Evolutionary conservation across 2,888 invertebrate genomes (phyloP).

Genomic region (Lasioglossum lativentre): DNA sequence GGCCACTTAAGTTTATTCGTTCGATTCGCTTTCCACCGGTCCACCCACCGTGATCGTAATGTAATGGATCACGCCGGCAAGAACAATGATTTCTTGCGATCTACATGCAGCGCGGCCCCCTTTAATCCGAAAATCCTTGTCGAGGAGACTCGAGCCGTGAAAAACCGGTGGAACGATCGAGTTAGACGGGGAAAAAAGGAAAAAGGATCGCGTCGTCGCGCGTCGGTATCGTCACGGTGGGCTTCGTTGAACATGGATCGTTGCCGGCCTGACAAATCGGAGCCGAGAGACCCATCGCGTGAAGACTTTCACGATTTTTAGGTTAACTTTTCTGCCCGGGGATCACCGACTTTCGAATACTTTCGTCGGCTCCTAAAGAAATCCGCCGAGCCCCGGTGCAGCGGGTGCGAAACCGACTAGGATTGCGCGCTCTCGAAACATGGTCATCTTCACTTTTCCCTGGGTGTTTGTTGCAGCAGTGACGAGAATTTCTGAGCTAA

Average conservation of each 20-base stretch:
- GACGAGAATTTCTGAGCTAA: background rate
- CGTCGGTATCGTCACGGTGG: background rate
- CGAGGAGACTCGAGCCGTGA: background rate
- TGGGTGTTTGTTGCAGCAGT: background rate
- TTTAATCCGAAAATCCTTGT: background rate
- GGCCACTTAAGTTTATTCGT: conserved; percentile 27
- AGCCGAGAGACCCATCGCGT: background rate
- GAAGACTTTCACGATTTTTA: conserved; percentile 59
- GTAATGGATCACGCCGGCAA: conserved; percentile 8
- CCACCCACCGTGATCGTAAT: conserved; percentile 47
- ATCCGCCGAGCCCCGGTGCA: conserved; percentile 34
- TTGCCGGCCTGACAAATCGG: conserved; percentile 48
- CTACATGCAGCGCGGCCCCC: background rate
- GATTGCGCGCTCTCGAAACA: conserved; percentile 12
- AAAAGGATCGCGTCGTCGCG: background rate
- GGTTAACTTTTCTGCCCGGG: conserved; percentile 31
- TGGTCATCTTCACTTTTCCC: background rate
- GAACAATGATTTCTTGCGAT: conserved; percentile 41
- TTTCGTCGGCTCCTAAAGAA: conserved; percentile 40
- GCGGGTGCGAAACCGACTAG: background rate
- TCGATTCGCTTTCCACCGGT: conserved; percentile 64
- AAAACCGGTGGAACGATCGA: conserved; percentile 7
- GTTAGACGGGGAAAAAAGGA: background rate
- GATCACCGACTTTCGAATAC: conserved; percentile 51
- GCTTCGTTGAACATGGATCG: conserved; percentile 30